Evolutionary conservation across 2,888 invertebrate genomes (phyloP).

Genomic region (Zootermopsis nevadensis): DNA sequence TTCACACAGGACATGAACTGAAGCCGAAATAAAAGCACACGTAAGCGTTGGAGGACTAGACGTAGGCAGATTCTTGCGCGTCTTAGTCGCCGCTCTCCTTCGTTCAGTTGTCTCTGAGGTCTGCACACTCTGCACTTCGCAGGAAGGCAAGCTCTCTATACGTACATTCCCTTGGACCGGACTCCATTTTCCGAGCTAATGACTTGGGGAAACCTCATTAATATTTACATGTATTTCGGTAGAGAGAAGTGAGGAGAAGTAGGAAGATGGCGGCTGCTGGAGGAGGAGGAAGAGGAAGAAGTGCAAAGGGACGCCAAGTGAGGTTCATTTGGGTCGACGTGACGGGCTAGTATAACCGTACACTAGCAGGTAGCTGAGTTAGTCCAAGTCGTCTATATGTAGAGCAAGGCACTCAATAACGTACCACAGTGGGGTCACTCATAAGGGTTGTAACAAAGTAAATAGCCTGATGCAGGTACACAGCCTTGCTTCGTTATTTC

Average conservation of each 20-base stretch:
- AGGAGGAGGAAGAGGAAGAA: constrained; percentile 33
- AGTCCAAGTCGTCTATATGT: constrained; percentile 16
- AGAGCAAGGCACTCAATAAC: constrained; percentile 32
- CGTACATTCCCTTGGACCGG: constrained; percentile 47
- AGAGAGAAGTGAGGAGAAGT: constrained; percentile 41
- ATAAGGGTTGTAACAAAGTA: constrained; percentile 36
- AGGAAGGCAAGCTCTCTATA: constrained; percentile 6
- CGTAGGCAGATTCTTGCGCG: not conserved
- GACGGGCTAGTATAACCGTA: constrained; percentile 25
- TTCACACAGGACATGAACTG: too few relatives aligned
- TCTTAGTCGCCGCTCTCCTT: not conserved
- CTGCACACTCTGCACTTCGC: not conserved
- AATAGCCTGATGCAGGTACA: constrained; percentile 24
- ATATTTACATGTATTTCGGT: constrained; percentile 53
- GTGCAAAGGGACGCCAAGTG: constrained; percentile 39
- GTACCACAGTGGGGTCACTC: constrained; percentile 29
- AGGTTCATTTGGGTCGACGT: constrained; percentile 39
- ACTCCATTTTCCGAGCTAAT: constrained; percentile 53
- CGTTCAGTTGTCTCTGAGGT: not conserved
- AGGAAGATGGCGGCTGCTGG: constrained; percentile 36
- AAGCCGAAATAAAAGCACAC: too few relatives aligned
- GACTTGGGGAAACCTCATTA: constrained; percentile 54
- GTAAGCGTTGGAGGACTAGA: not conserved
- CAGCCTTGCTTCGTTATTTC: not conserved
- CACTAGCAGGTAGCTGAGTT: constrained; percentile 28